Base-by-base conservation (phyloP, 2,888 invertebrate species). In the Lathronympha strigana region DNA sequence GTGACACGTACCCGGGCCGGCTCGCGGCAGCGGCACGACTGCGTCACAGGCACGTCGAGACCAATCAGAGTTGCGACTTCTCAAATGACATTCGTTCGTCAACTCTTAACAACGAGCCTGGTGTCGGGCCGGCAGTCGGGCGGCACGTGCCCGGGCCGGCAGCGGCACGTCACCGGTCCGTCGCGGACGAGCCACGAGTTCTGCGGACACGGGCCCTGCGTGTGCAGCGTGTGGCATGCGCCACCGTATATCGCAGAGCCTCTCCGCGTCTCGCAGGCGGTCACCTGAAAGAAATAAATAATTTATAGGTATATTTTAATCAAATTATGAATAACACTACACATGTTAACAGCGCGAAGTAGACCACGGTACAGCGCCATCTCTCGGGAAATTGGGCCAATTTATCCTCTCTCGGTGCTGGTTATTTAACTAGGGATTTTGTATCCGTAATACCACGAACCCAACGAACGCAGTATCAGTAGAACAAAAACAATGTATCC, bases 141-240 rank as follows among this genome's bases (percentile, higher is more conserved):
- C 0, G 79, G 71, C 4, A 67, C 25, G 11, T 54, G 76, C 1
- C 85, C 86, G 0, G 96, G 96, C 66, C 94, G 92, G 74, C 97
- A 96, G 70, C 95, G 95, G 78, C 96, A 96, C 63, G 90, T 90
- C 0, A 94, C 94, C 58, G 81, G 75, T 0, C 71, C 54, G 53
- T 87, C 85, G 40, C 76, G 72, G 33, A 80, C 77, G 9, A 92
- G 84, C 92, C 92, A 92, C 71, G 96, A 94, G 0, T 95, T 95
- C 0, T 93, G 92, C 0, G 93, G 87, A 73, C 97, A 97, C 0
- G 97, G 96, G 0, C 97, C 97, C 72, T 95, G 95, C 0, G 95
- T 94, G 81, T 97, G 95, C 17, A 97, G 89, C 72, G 94, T 94
- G 79, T 95, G 94, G 80, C 97, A 97, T n/a, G 93, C 93, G 11